A percentile compares a stretch with the other conserved stretches of the same genome.
Conservation (phyloP, 2,888 invertebrate species). For the Drosophila nigritarsus region DNA sequence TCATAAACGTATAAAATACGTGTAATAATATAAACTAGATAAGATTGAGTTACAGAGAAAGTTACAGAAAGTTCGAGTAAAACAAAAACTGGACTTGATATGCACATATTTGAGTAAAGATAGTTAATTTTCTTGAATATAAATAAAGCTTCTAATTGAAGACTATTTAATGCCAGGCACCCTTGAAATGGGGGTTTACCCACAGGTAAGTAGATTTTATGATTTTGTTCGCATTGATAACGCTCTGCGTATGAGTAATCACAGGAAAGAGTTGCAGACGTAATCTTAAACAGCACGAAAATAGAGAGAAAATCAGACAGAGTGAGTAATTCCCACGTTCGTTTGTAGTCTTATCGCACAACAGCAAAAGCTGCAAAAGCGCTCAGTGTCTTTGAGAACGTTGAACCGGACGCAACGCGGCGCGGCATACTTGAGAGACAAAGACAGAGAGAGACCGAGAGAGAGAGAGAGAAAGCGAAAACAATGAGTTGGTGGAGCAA, state of each 20-base stretch:
- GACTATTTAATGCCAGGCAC: background rate
- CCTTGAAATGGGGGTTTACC: slow-evolving; percentile 11
- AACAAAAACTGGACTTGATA: background rate
- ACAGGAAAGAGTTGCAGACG: background rate
- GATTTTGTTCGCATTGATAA: slow-evolving; percentile 2
- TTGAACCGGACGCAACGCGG: slow-evolving; percentile 9
- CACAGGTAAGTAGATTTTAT: slow-evolving; percentile 20
- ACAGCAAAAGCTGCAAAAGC: slow-evolving; percentile 25
- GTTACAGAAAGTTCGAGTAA: background rate
- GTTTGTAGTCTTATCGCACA: slow-evolving; percentile 6
- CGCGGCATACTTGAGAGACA: background rate
- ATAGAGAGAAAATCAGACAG: slow-evolving; percentile 7
- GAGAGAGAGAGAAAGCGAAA: background rate
- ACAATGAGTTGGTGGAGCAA: slow-evolving; percentile 41
- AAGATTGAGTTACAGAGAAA: too few relatives aligned
- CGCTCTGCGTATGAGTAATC: slow-evolving; percentile 52
- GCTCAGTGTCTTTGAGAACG: slow-evolving; percentile 29
- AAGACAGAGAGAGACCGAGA: background rate
- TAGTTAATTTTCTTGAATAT: background rate
- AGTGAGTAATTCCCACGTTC: slow-evolving; percentile 5
- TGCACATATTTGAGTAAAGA: background rate
- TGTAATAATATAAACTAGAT: background rate
- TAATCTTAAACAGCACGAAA: background rate
- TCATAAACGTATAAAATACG: background rate
- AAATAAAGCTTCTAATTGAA: slow-evolving; percentile 1